Evolutionary conservation across 2,888 invertebrate genomes (phyloP), one percentile per base, ranked within the genome.

Genomic region (Tupiocoris notatus): DNA sequence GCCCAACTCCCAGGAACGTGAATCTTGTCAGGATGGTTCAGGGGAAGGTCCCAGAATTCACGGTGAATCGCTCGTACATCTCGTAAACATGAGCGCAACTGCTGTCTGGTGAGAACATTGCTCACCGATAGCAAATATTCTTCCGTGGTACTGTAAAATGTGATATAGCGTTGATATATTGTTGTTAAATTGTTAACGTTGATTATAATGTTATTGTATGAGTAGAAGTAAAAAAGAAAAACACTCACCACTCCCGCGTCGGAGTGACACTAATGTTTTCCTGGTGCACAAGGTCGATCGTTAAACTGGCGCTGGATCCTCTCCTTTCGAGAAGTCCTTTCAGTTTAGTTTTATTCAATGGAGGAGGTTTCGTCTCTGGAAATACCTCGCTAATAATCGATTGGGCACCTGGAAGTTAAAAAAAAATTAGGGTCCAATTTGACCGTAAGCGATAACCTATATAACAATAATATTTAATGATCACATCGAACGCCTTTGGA

Each of bases 41-140:
- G 88, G 0, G 96, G 96, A 82, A 96, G 90, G 84, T 95, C 95
- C 95, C 95, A 96, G 83, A 96, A 96, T 84, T 96, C 96, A 82
- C 94, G 92, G 82, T 93, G 91, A 71, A 96, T 83, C 79, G 84
- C 83, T 62, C 84, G 81, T 0, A 86, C 84, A 81, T 88, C 86
- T 78, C 84, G 84, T 17, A 88, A 81, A 70, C 84, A 85, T 77
- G 85, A 84, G 59, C 85, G 83, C 62, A 89, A 82, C 81, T 88
- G 86, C 17, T 84, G 82, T 59, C 88, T 83, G 18, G 86, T 86
- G 79, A 89, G 82, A 70, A 87, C 82, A 79, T 88, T 87, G 2
- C 88, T 86, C 16, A 88, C 87, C 22, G 86, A 85, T 71, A 84
- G 80, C 22, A 86, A 81, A 81, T 83, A 86, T 80, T 86, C 86